A percentile compares a stretch with the other conserved stretches of the same genome.
Conservation (phyloP, 2,113 vertebrate species). For the Kryptolebias marmoratus region DNA sequence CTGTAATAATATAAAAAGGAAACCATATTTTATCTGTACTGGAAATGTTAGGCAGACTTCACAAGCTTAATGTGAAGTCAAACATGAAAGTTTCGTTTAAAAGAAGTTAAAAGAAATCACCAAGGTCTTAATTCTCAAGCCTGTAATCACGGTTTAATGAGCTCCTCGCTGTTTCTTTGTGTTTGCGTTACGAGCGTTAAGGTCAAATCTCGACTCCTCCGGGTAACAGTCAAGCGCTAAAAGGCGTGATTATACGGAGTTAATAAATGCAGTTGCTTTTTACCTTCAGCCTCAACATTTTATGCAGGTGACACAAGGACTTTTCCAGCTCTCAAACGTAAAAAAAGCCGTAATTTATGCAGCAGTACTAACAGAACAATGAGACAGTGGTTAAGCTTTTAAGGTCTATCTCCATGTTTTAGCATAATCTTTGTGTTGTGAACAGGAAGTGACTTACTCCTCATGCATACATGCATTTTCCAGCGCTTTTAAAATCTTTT, state of each 20-base stretch:
- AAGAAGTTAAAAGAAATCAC: background rate
- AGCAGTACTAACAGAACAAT: slow-evolving; percentile 24
- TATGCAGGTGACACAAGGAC: background rate
- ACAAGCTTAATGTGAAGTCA: background rate
- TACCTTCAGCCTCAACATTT: slow-evolving; percentile 12
- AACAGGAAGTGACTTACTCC: background rate
- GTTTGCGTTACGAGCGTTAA: background rate
- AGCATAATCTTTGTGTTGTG: background rate
- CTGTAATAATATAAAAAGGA: too few relatives aligned
- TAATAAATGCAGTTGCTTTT: slow-evolving; percentile 19
- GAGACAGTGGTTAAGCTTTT: slow-evolving; percentile 28
- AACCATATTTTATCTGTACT: too few relatives aligned
- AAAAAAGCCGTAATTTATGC: slow-evolving; percentile 32
- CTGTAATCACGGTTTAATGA: background rate
- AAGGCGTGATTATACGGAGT: slow-evolving; percentile 11
- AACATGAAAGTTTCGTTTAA: too few relatives aligned
- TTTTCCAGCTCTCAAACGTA: background rate
- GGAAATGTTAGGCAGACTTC: too few relatives aligned
- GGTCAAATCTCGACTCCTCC: background rate
- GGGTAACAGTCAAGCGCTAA: slow-evolving; percentile 15
- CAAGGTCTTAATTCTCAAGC: background rate
- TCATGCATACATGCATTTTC: background rate
- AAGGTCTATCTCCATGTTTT: slow-evolving; percentile 16
- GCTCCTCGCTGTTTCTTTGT: background rate
- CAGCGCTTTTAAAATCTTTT: background rate